phyloP scores from a whole-genome alignment of 2,113 vertebrate genomes.

The Chaetorhynchus papuensis region DNA sequence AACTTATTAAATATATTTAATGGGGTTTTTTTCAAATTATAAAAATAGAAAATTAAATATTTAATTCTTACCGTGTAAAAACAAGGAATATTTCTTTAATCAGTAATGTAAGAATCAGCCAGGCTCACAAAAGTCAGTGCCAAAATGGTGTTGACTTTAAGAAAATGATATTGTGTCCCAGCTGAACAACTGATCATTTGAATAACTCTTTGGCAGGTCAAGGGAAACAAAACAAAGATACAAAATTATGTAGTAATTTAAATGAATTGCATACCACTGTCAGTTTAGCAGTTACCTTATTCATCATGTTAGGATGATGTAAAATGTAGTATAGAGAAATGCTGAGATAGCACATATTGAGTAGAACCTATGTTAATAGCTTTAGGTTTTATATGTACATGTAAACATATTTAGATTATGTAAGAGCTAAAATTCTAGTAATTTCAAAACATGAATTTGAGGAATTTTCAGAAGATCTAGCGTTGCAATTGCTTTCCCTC shows the following conservation, averaged over 20 bases:
- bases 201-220: neutral
- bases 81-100: neutral
- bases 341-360: neutral
- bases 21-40: neutral
- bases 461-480: neutral
- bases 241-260: neutral
- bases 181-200: neutral
- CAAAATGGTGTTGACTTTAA: neutral
- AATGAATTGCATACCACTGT: neutral
- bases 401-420: neutral
- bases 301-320: neutral
- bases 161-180: neutral
- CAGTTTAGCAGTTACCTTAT: neutral
- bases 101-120: neutral
- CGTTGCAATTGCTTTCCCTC: neutral
- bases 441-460: neutral
- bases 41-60: neutral
- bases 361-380: neutral
- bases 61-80: neutral
- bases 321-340: neutral
- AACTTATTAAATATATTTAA: neutral
- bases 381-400: neutral
- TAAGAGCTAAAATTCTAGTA: neutral
- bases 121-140: neutral
- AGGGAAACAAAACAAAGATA: neutral